Base-by-base conservation (phyloP, 2,888 invertebrate species). In the Philereme transversata region DNA sequence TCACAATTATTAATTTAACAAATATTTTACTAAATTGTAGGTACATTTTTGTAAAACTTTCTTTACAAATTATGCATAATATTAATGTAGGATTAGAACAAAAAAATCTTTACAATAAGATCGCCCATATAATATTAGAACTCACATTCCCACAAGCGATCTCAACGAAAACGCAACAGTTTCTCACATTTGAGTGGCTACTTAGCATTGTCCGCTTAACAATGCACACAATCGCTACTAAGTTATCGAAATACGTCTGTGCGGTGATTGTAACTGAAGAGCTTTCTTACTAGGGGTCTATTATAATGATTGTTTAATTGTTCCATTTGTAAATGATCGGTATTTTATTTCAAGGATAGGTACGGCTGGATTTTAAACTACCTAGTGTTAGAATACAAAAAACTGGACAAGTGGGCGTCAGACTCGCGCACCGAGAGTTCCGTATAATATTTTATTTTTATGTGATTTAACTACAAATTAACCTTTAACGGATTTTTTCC, bases 91-190 rank as follows among this genome's bases (percentile, higher is more conserved):
- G 1, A 22, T 11, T 22, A 45, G 22, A 45, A 45, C 22, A 45
- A 45, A 45, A 22, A 52, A 57, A 43, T 35, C 35, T 11, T 46
- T 38, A 46, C 43, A 63, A 66, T 53, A 55, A 50, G 60, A 64
- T 66, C 51, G 62, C 64, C 57, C 61, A 62, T 65, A 67, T 66
- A 62, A 57, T 56, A 60, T 56, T 62, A 56, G 55, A 70, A 72
- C 86, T 85, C 86, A 87, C 82, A 88, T 90, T 89, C 90, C 83
- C 90, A 88, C 84, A 86, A 79, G 69, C 72, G 72, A 76, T 75
- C 73, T 75, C 65, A 5, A 62, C 60, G 69, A 67, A 82, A 77
- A 76, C 62, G 84, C 80, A 80, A 86, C 84, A 82, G 77, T 90
- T 90, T 91, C 91, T 90, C 90, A 89, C 86, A 84, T 78, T 73